Conservation (phyloP, 2,888 invertebrate genomes). For the Gasteruption jaculator region DNA sequence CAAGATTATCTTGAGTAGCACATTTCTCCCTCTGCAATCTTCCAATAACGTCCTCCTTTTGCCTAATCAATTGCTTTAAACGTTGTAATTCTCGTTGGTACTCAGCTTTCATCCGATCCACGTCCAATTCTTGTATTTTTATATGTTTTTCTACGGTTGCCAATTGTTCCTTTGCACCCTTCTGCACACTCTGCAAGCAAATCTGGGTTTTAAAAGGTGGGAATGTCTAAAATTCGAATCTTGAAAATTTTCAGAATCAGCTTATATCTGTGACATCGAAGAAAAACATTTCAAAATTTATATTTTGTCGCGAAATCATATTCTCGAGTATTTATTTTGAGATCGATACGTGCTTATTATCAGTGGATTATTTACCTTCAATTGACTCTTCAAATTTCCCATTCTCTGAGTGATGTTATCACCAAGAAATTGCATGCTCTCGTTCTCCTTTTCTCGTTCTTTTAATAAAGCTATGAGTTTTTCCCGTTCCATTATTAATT, state of each 20-base stretch:
- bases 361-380: constrained; percentile 47
- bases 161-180: constrained; percentile 55
- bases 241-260: too few relatives aligned
- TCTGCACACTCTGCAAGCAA: constrained; percentile 52
- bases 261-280: too few relatives aligned
- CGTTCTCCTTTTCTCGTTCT: constrained; percentile 40
- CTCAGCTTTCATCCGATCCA: constrained; percentile 52
- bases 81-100: constrained; percentile 53
- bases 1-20: constrained; percentile 38
- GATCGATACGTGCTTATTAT: neutral
- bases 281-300: too few relatives aligned
- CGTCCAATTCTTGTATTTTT: constrained; percentile 51
- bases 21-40: constrained; percentile 44
- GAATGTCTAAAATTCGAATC: too few relatives aligned
- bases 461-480: constrained; percentile 32
- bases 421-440: constrained; percentile 45
- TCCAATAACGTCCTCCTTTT: constrained; percentile 51
- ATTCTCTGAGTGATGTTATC: constrained; percentile 54
- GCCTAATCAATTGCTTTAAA: constrained; percentile 50
- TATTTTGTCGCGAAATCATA: too few relatives aligned
- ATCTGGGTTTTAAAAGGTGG: constrained; percentile 8
- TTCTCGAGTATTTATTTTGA: neutral
- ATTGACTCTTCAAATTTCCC: constrained; percentile 53
- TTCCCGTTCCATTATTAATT: constrained; percentile 47
- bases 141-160: constrained; percentile 54